Evolutionary conservation across 2,113 vertebrate genomes (phyloP), one percentile per base, ranked within the genome.

Genomic region (Penelope pileata): DNA sequence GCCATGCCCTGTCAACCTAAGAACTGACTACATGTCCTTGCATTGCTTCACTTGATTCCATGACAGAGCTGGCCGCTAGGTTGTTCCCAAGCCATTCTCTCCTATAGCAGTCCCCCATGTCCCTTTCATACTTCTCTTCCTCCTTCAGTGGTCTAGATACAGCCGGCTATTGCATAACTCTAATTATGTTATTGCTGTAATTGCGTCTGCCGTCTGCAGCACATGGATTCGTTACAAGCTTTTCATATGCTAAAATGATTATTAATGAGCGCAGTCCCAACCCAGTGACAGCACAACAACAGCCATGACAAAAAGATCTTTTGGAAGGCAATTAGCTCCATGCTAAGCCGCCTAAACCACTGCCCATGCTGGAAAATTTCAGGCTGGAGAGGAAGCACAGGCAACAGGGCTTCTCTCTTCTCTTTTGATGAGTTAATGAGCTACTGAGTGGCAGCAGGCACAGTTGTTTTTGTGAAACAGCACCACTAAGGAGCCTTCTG

Each of bases 181-280:
- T 96, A 96, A 97, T 94, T 94, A 95, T 90, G 94, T 95, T 93
- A 82, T 92, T 90, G 93, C 91, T 83, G 87, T 96, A 97, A 97
- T 96, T 97, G 95, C 27, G 18, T 70, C 91, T 94, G 88, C 95
- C 15, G 92, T 94, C 96, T 96, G 96, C 94, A 84, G 89, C 96
- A 38, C 97, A 96, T 97, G 95, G 96, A 95, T 96, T 95, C 54
- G 36, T 97, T 97, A 96, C 94, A 94, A 83, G 94, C 95, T 94
- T 96, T 96, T 97, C 96, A 97, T 96, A 97, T 95, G 96, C 96
- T 97, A 97, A 97, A 96, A 93, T 82, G 69, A 82, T 97, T 97
- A 97, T 97, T 97, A 97, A 97, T 78, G 96, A 97, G 96, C 16
- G 64, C 62, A 32, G 92, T 84, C 96, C 93, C 94, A 90, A 91